Evolutionary conservation across 2,797 vertebrate species (phyloP), one percentile per base, ranked within the genome.

Genomic region (Chaenodraco wilsoni): DNA sequence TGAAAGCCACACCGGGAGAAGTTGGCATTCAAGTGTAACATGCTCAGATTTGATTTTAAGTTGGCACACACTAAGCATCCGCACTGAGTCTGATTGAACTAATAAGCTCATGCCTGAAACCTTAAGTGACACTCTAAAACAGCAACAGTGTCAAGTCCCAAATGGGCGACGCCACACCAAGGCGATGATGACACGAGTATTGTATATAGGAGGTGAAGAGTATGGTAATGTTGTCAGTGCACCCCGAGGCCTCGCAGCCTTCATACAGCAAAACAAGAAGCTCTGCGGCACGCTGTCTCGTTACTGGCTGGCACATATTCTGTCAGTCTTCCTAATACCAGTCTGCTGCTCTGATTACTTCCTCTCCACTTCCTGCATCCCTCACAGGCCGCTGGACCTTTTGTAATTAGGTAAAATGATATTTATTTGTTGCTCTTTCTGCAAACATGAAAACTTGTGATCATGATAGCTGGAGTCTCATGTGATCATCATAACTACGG

Each of bases 241-340:
- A 56, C 82, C 92, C 88, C 9, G 57, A 85, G 91, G 91, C 89
- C 86, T 82, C 46, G 17, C 37, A 84, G 83, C 82, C 84, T 65
- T 90, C 89, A 88, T 1, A 56, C 55, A 54, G 88, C 60, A 89
- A 87, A 87, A 90, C 85, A 83, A 79, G 78, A 72, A 75, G 55
- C 82, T 71, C 80, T 11, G 67, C 83, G 50, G 79, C 67, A 45
- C 61, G 83, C 88, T 78, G 84, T 85, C 92, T 94, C 84, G 89
- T 94, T 94, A 94, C 91, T 66, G 83, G 85, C 90, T 90, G 87
- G 82, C 92, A 91, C 90, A 82, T 72, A 82, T 87, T 76, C 93
- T 92, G 92, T 92, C 93, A 94, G 88, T 94, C 90, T 80, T 80
- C 82, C 84, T 63, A 89, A 88, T 79, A 84, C 87, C 89, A 84